Base-by-base conservation (phyloP, 2,113 vertebrate genomes). In the Misgurnus mizolepis region DNA sequence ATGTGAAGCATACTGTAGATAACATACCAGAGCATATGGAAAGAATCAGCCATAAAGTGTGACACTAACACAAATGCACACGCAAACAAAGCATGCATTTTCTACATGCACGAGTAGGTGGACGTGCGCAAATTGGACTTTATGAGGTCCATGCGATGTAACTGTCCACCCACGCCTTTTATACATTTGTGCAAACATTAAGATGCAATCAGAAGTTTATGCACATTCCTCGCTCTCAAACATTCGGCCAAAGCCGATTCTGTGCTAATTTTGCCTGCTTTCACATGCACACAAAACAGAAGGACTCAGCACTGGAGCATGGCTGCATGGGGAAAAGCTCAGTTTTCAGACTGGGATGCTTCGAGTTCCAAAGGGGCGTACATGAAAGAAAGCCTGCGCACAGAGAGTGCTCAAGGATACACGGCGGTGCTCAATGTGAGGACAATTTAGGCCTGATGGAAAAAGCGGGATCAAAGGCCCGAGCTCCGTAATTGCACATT, bases 401-500 rank as follows among this genome's bases (percentile, higher is more conserved):
- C 89, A 90, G 89, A 93, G 89, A 92, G 90, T 90, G 92, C 91
- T 91, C 89, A 91, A 91, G 89, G 92, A 92, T 90, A 92, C 90
- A 91, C 88, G 89, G 89, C 88, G 81, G 90, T 60, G 82, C 89
- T 89, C 90, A 91, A 93, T 91, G 90, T 91, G 93, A 93, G 93
- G 92, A 92, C 91, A 93, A 92, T 92, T 93, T 92, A 91, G 90
- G 90, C 88, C 91, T 92, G 91, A 92, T 92, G 91, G 91, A 92
- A 92, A 83, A 93, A 91, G 85, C 85, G 82, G 90, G 92, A 93
- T 93, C 93, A 93, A 93, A 93, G 93, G 89, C 88, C 88, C 86
- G 87, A 87, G 86, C 91, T 92, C 91, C 88, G 89, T 93, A 93
- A 93, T 93, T 93, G 92, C 91, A 91, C 93, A 93, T 93, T 93